Conservation (phyloP, 2,113 vertebrate genomes). For the Hemicordylus capensis region DNA sequence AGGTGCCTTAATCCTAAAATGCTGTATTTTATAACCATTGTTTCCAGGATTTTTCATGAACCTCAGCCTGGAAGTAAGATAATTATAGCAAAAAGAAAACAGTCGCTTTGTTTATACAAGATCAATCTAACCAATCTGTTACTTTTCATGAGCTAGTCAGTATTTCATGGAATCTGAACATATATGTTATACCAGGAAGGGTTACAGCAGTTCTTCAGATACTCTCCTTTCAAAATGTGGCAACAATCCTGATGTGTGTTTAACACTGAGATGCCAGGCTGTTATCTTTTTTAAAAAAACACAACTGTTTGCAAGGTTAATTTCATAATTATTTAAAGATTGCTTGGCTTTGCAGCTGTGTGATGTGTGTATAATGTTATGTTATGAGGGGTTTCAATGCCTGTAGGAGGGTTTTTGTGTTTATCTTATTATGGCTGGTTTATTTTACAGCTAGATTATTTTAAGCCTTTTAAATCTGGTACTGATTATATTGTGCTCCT, state of each 20-base stretch:
- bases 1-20: background rate
- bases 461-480: background rate
- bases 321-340: background rate
- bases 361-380: background rate
- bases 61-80: background rate
- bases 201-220: fast-evolving
- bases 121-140: fast-evolving
- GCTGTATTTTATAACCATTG: background rate
- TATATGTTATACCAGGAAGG: background rate
- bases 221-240: background rate
- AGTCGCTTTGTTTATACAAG: background rate
- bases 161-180: background rate
- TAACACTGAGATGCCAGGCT: background rate
- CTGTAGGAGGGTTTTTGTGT: background rate
- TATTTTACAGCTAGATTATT: background rate
- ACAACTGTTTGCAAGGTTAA: background rate
- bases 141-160: conserved; percentile 12
- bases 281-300: background rate
- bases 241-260: background rate
- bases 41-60: background rate
- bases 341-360: background rate
- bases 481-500: background rate
- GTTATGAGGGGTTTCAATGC: background rate
- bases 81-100: background rate
- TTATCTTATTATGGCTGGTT: conserved; percentile 11